Conservation (phyloP, 2,888 invertebrate genomes). For the Calameuta filiformis region DNA sequence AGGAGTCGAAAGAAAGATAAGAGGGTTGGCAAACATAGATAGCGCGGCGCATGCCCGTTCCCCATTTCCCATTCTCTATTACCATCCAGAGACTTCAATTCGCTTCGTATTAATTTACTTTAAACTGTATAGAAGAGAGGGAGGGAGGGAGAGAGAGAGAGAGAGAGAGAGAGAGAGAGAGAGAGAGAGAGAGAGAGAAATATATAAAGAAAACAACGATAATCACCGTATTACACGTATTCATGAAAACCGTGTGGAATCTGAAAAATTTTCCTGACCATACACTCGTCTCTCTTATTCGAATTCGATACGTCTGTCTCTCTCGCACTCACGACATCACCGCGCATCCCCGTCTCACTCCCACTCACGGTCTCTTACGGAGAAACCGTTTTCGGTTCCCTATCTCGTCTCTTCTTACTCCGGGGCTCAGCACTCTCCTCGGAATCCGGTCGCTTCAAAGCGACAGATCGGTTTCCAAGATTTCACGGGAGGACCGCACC, state of each 20-base stretch:
- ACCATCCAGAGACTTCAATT: background rate
- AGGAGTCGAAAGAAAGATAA: constrained; percentile 57
- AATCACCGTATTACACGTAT: background rate
- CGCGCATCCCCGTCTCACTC: background rate
- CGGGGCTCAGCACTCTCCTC: background rate
- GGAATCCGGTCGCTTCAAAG: background rate
- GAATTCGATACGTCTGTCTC: background rate
- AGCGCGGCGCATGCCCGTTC: constrained; percentile 34
- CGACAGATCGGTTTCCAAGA: background rate
- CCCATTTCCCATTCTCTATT: background rate
- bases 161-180: background rate
- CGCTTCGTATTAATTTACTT: constrained; percentile 3
- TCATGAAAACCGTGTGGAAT: background rate
- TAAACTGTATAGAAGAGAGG: background rate
- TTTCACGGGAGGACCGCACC: background rate
- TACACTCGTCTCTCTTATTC: background rate
- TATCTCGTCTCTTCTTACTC: background rate
- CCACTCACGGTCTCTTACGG: background rate
- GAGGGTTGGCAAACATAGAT: constrained; percentile 64
- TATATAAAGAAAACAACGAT: background rate
- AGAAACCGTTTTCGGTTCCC: background rate
- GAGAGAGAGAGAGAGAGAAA: background rate
- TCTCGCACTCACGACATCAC: too few species aligned
- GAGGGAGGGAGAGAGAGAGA: background rate
- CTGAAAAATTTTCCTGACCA: background rate